Base-by-base conservation (phyloP, 2,797 vertebrate genomes). In the Cyclopterus lumpus region DNA sequence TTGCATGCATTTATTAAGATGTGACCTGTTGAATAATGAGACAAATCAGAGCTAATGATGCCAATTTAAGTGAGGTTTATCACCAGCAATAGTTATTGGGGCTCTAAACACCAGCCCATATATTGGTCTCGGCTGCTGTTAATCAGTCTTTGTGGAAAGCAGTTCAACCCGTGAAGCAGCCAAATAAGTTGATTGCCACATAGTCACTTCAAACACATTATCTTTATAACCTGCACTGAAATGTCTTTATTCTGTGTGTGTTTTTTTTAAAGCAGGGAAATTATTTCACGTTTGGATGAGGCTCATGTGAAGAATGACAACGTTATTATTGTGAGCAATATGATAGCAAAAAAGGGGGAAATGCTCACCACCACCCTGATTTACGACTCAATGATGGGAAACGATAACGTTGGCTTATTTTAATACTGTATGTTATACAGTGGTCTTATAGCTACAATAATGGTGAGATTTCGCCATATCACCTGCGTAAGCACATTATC, bases 1-100 rank as follows among this genome's bases (percentile, higher is more conserved):
- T 30, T 53, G 49, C 36, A 63, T 58, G 28, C 28, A 67, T 85
- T 77, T 10, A 65, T 84, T n/a, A n/a, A 79, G 77, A 85, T 84
- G 83, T 87, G 78, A 91, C 88, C 84, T 81, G 63, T 67, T 66
- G 60, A 66, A 81, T 86, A 91, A 92, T 80, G 83, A 83, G 62
- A 86, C 80, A 87, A 63, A 81, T 79, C 63, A 24, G 54, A 80
- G 66, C 73, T 86, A 87, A 86, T 85, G 79, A 75, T 42, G 80
- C 61, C 75, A 75, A 48, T 86, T 89, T 86, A 84, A 77, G 77
- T n/a, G 59, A 74, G 34, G 63, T 81, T 80, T 80, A 88, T 87
- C 73, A 79, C 67, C 85, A 82, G 54, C 67, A 67, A 46, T 67
- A 67, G 62, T 67, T 68, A 62, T 81, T 71, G 53, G 58, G 53